phyloP scores from a whole-genome alignment of 2,797 vertebrate genomes.

The Cyprinodon diabolis region DNA sequence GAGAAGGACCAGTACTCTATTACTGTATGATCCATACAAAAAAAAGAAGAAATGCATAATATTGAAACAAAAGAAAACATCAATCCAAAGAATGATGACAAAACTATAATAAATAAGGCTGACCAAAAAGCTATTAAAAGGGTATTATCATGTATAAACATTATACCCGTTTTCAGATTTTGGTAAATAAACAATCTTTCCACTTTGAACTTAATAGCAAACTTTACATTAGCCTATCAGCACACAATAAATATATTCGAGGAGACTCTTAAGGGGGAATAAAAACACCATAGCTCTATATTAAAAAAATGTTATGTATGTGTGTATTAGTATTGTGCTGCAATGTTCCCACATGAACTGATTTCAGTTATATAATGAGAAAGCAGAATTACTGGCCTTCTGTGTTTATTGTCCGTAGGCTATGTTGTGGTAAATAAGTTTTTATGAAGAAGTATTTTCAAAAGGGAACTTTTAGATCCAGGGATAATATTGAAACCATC shows the following conservation, averaged over 20 bases:
- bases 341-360: conserved; percentile 39
- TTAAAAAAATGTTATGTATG: conserved; percentile 50
- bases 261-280: conserved; percentile 12
- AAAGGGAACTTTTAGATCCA: conserved; percentile 37
- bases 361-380: conserved; percentile 46
- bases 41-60: neutral
- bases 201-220: conserved; percentile 22
- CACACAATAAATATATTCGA: conserved; percentile 34
- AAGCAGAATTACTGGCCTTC: conserved; percentile 29
- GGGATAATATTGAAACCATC: conserved; percentile 26
- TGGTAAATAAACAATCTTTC: conserved; percentile 24
- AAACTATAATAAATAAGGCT: too few species aligned
- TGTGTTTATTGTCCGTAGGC: conserved; percentile 44
- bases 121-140: too few species aligned
- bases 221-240: conserved; percentile 39
- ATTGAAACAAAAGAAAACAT: too few species aligned
- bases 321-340: conserved; percentile 30
- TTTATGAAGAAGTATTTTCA: conserved; percentile 38
- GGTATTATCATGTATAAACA: neutral
- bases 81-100: too few species aligned
- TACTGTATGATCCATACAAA: neutral
- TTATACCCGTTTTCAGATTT: conserved; percentile 1
- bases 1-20: neutral
- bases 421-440: conserved; percentile 16
- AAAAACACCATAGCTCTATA: conserved; percentile 15